Evolutionary conservation across 2,113 vertebrate genomes (phyloP).

Genomic region (Cygnus atratus): DNA sequence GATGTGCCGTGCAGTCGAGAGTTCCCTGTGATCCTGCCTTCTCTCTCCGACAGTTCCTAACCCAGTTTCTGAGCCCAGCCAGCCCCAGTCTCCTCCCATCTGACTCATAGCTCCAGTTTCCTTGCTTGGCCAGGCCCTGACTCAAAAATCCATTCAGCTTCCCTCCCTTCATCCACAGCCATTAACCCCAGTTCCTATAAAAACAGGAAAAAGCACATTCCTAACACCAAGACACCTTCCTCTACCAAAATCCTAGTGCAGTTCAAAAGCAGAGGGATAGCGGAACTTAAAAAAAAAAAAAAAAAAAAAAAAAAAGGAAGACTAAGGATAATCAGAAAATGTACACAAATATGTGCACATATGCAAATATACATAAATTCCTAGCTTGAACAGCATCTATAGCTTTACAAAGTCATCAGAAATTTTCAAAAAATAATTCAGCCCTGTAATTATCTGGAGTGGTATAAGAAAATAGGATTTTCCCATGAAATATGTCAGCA

Average conservation of each 20-base stretch:
- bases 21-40: background rate
- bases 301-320: background rate
- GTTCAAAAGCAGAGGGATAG: background rate
- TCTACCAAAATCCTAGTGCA: background rate
- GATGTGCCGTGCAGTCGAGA: background rate
- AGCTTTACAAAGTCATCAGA: background rate
- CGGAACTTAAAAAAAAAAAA: background rate
- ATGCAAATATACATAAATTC: background rate
- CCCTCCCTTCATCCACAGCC: constrained; percentile 49
- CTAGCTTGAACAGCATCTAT: background rate
- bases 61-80: background rate
- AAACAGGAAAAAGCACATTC: constrained; percentile 72
- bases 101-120: constrained; percentile 61
- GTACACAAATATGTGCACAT: background rate
- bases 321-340: background rate
- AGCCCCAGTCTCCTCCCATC: constrained; percentile 40
- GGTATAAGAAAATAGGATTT: background rate
- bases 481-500: background rate
- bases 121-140: constrained; percentile 5
- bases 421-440: background rate
- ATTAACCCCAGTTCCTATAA: constrained; percentile 63
- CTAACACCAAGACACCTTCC: constrained; percentile 52
- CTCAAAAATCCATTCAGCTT: constrained; percentile 32
- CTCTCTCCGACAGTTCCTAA: background rate
- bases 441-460: background rate